These are phyloP conservation scores for Apolygus lucorum DNA, from an alignment of 1,140 invertebrate genomes.

Conservation along the genomic window DNA sequence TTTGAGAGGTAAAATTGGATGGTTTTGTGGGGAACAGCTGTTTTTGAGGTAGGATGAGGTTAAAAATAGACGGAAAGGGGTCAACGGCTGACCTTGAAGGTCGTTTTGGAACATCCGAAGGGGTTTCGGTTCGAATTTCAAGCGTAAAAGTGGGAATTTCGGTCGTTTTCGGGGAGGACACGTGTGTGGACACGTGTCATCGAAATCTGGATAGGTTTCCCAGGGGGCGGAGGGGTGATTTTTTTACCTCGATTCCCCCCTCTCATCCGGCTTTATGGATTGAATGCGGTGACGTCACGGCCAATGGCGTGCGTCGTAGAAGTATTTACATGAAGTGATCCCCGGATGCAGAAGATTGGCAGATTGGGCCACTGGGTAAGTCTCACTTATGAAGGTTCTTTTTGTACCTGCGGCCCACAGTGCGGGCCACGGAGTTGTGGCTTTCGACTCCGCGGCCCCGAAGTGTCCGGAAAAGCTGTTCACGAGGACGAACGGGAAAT, in stretches of 20 bases:
- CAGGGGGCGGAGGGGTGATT: background rate
- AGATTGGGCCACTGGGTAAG: conserved; percentile 18
- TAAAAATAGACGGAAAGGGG: background rate
- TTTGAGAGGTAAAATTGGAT: background rate
- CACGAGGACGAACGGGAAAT: too few relatives aligned
- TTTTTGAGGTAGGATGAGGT: background rate
- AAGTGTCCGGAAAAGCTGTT: too few relatives aligned
- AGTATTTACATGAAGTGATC: conserved; percentile 27
- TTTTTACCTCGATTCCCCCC: background rate
- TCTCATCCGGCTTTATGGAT: conserved; percentile 17
- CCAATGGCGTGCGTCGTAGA: conserved; percentile 25
- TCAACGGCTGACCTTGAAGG: conserved; percentile 7
- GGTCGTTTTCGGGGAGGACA: background rate
- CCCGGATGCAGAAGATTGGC: conserved; percentile 24
- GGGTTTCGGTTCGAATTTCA: background rate
- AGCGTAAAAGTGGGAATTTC: background rate
- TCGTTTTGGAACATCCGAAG: background rate
- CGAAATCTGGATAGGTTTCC: background rate
- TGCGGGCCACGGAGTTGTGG: too few relatives aligned
- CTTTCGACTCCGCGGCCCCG: too few relatives aligned
- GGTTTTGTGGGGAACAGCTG: too few relatives aligned
- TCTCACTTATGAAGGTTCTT: conserved; percentile 4
- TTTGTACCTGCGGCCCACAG: too few relatives aligned
- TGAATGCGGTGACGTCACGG: conserved; percentile 26
- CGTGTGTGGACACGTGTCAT: background rate